phyloP scores from a whole-genome alignment of 2,888 invertebrate species.

The Oxyscelio sp. region DNA sequence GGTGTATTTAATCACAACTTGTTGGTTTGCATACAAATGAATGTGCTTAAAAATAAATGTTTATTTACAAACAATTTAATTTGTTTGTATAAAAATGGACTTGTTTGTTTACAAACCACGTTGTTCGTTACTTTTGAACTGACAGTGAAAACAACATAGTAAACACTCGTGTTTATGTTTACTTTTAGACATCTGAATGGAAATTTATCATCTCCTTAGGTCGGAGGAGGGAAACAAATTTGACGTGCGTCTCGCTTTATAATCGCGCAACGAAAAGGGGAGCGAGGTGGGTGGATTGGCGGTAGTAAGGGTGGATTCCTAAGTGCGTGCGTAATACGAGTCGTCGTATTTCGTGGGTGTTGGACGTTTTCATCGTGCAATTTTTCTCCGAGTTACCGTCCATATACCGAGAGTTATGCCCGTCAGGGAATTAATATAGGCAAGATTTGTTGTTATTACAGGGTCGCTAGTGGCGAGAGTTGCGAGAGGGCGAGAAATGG shows the following conservation, averaged over 20 bases:
- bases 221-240: conserved; percentile 31
- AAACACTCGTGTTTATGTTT: conserved; percentile 4
- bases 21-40: too few species aligned
- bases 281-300: conserved; percentile 37
- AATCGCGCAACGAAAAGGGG: conserved; percentile 36
- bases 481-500: conserved; percentile 70
- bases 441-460: conserved; percentile 88
- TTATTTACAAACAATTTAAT: too few species aligned
- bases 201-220: conserved; percentile 29
- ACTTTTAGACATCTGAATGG: neutral
- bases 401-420: conserved; percentile 86
- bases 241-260: conserved; percentile 53
- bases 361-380: conserved; percentile 85
- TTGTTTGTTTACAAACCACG: too few species aligned
- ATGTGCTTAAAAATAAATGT: too few species aligned
- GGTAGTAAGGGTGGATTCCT: conserved; percentile 71
- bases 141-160: too few species aligned
- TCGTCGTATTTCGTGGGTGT: conserved; percentile 81
- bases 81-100: too few species aligned
- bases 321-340: conserved; percentile 83
- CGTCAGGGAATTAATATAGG: conserved; percentile 88
- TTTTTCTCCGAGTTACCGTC: conserved; percentile 84
- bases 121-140: too few species aligned
- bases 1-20: too few species aligned
- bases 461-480: conserved; percentile 77